Percentiles rank a stretch among this genome's conserved stretches.
These are phyloP conservation scores for Exocentrus adspersus DNA, from an alignment of 2,888 invertebrate species.

Conservation along the genomic window DNA sequence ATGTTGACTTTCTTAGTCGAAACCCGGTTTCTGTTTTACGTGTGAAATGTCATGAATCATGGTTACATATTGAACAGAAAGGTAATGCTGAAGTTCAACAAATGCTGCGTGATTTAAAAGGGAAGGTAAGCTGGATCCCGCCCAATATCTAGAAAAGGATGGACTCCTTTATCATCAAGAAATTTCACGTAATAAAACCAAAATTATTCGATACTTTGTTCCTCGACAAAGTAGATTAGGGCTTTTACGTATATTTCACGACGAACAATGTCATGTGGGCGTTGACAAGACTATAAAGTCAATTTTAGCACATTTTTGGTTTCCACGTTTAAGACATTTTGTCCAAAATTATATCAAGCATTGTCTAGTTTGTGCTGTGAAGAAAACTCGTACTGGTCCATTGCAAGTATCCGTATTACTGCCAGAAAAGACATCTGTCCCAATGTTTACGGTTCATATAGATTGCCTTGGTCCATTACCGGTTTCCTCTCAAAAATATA, in stretches of 20 bases:
- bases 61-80: conserved; percentile 25
- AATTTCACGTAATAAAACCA: not conserved
- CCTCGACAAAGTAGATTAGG: not conserved
- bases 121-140: not conserved
- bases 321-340: not conserved
- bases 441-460: not conserved
- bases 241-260: not conserved
- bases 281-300: not conserved
- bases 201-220: not conserved
- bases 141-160: not conserved
- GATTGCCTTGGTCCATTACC: not conserved
- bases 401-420: not conserved
- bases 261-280: not conserved
- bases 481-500: not conserved
- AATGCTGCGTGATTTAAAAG: not conserved
- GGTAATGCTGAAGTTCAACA: conserved; percentile 27
- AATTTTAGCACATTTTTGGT: conserved; percentile 16
- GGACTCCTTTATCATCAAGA: not conserved
- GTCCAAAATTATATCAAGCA: not conserved
- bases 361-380: not conserved
- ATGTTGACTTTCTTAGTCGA: conserved; percentile 29
- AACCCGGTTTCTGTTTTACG: not conserved
- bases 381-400: not conserved
- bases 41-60: not conserved
- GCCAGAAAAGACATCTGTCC: not conserved